Evolutionary conservation across 2,113 vertebrate genomes (phyloP).

Genomic region (Etheostoma spectabile): DNA sequence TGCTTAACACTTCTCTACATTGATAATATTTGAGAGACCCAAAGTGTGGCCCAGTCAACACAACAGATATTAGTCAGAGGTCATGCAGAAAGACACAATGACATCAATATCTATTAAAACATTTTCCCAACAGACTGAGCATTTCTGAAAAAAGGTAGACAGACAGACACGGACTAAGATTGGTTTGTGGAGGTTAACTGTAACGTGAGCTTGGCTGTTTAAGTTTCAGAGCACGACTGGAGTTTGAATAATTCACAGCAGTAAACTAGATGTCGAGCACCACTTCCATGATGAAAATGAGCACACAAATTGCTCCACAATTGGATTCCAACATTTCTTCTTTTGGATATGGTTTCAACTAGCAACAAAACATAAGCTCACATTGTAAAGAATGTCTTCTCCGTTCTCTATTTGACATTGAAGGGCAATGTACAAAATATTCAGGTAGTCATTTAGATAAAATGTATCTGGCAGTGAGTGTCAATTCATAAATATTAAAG

Average conservation of each 20-base stretch:
- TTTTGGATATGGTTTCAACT: background rate
- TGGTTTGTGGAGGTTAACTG: conserved; percentile 11
- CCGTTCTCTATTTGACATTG: background rate
- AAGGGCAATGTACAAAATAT: background rate
- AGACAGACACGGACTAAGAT: conserved; percentile 4
- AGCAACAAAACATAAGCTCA: background rate
- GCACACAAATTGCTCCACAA: background rate
- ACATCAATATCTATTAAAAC: conserved; percentile 5
- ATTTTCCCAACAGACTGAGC: background rate
- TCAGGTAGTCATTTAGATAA: background rate
- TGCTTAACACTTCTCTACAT: background rate
- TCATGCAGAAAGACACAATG: background rate
- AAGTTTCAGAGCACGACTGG: conserved; percentile 11
- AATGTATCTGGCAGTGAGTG: background rate
- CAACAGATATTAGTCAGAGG: background rate
- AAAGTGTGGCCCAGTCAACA: conserved; percentile 2
- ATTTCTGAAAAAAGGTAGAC: background rate
- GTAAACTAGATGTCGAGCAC: background rate
- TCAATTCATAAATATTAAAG: background rate
- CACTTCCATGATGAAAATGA: conserved; percentile 23
- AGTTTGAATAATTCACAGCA: conserved; percentile 50
- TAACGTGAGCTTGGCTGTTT: conserved; percentile 35
- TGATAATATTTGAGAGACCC: background rate
- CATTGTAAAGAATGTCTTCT: background rate
- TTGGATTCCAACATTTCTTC: background rate